A percentile compares a stretch with the other conserved stretches of the same genome.
Evolutionary conservation across 2,888 invertebrate species (phyloP).

Genomic region (Ecdyonurus torrentis): DNA sequence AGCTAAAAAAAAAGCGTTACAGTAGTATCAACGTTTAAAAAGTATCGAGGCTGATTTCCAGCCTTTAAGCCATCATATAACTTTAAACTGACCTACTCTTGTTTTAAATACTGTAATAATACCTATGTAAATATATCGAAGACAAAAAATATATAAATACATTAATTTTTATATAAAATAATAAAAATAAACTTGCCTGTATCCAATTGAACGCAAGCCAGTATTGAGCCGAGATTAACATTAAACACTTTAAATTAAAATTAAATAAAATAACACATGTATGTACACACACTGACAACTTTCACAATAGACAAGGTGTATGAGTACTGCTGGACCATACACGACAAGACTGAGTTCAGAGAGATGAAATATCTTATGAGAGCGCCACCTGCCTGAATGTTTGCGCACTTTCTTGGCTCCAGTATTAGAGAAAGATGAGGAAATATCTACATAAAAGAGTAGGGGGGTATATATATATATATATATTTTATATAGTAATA

Average conservation of each 20-base stretch:
- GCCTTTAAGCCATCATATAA: too few species aligned
- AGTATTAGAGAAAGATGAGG: neutral
- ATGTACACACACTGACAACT: neutral
- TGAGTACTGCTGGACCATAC: neutral
- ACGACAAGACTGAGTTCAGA: neutral
- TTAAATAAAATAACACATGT: too few species aligned
- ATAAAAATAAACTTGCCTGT: neutral
- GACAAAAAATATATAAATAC: too few species aligned
- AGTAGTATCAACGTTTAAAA: too few species aligned
- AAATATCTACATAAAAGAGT: neutral
- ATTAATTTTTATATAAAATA: too few species aligned
- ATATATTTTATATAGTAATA: too few species aligned
- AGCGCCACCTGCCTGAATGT: neutral
- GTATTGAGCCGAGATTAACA: too few species aligned
- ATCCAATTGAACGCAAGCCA: neutral
- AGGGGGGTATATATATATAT: too few species aligned
- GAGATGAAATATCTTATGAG: too few species aligned
- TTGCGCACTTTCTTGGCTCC: neutral
- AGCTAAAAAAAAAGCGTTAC: too few species aligned
- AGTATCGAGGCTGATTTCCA: too few species aligned
- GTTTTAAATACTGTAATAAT: neutral
- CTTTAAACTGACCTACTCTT: neutral
- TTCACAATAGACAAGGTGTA: neutral
- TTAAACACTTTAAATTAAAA: too few species aligned
- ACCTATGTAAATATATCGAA: neutral